Evolutionary conservation across 2,113 vertebrate species (phyloP), one percentile per base, ranked within the genome.

Genomic region (Plecturocebus donacophilus): DNA sequence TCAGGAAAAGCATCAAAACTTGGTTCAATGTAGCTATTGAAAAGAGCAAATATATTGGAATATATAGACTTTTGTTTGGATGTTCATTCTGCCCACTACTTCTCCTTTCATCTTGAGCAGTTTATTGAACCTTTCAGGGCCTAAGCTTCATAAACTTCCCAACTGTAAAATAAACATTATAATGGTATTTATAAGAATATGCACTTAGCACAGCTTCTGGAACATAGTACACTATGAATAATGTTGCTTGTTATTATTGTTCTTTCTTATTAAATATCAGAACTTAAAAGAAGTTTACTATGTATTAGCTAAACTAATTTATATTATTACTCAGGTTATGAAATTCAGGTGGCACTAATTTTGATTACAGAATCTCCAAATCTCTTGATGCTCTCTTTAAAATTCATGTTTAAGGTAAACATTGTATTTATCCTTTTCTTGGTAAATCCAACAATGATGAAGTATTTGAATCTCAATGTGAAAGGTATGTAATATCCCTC

Each of bases 261-360:
- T 45, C 20, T 38, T 79, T 71, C 64, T 77, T 95, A 76, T 83
- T 83, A 42, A 94, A 64, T 91, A 80, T 82, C 91, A 70, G 47
- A 84, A 73, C 1, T 45, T 84, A 47, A 95, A 92, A 73, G 17
- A 21, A 56, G 2, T 27, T 91, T 23, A 68, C 35, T 91, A 27
- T 30, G 17, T 76, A 82, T 42, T 54, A 88, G n/a, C 13, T 79
- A n/a, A 89, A 16, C 38, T 93, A 85, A 40, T 84, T 95, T 76
- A 68, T 56, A 38, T 73, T 42, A 71, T 79, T 71, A 73, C 20
- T 52, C 4, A 88, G 30, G 7, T 27, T 30, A 61, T 68, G 16
- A 97, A 86, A 83, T 91, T 11, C 66, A 96, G 68, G 80, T 38
- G 38, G 5, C 40, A 49, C 3, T 19, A 19, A 68, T 9, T 86